Base-by-base conservation (phyloP, 1,140 invertebrate species). In the Physella acuta region DNA sequence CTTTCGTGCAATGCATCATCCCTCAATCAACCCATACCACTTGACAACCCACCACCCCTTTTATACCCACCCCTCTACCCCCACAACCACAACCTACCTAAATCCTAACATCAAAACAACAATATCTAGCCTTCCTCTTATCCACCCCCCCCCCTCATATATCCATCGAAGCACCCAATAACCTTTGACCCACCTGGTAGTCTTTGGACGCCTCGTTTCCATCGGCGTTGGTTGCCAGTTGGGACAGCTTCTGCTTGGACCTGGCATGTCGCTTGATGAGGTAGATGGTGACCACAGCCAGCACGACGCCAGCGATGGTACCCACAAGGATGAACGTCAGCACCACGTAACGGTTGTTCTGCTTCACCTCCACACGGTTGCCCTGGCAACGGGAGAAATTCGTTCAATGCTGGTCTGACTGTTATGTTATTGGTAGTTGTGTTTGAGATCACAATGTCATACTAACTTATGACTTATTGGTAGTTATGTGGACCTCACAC, bases 181-280 rank as follows among this genome's bases (percentile, higher is more conserved):
- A n/a, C n/a, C n/a, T n/a, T n/a, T n/a, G n/a, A 56, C 24, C 55
- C 73, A 91, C 91, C 88, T 98, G 94, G 82, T 98, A 98, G 76
- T 97, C 94, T 78, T 94, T 93, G 53, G 92, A 94, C 5, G 93
- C 92, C 85, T 97, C 95, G 0, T 92, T 90, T 67, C 94, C 93
- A 0, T 89, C 89, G n/a, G 89, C 88, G 8, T 67, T 74, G 28
- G 71, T 63, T 20, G 78, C 67, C 0, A 84, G 73, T 67, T 87
- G 84, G 3, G 85, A 82, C 14, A 92, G 87, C 79, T 94, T 97
- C 80, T 88, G 90, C 78, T 87, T 90, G 73, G 88, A 89, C 70
- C 85, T 87, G 4, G 85, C 87, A 76, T 95, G 92, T n/a, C 90
- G 87, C 71, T 91, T 89, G 34, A 94, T 88, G 55, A 95, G 82